Conservation (phyloP, 1,140 invertebrate genomes). For the Chironomus striatipennis region DNA sequence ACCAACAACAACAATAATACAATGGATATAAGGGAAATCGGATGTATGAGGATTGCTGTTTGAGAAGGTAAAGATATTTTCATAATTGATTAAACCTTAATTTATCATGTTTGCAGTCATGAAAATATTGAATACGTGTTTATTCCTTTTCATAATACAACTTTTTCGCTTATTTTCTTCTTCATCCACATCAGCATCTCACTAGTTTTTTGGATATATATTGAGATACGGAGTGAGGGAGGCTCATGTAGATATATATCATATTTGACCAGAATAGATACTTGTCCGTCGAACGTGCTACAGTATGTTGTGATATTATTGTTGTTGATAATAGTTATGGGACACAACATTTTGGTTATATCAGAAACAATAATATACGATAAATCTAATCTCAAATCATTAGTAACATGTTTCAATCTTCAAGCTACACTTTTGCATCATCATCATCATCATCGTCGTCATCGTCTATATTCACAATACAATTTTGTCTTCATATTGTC, state of each 20-base stretch:
- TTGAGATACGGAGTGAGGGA: too few relatives aligned
- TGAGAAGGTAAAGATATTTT: conserved; percentile 9
- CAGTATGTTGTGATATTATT: neutral
- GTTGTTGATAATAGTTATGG: neutral
- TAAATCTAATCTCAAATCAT: conserved; percentile 17
- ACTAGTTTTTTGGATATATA: too few relatives aligned
- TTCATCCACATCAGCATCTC: neutral
- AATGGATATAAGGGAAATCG: neutral
- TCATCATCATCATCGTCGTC: neutral
- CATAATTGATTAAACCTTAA: conserved; percentile 23
- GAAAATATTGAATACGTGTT: conserved; percentile 22
- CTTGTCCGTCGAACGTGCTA: conserved; percentile 5
- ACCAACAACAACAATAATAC: neutral
- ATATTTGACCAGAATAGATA: conserved; percentile 6
- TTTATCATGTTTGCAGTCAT: conserved; percentile 21
- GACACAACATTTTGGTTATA: neutral
- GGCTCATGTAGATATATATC: neutral
- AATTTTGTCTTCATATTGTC: too few relatives aligned
- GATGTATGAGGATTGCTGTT: neutral
- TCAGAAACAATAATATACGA: conserved; percentile 15
- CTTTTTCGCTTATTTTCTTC: neutral
- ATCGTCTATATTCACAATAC: too few relatives aligned
- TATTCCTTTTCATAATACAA: conserved; percentile 12
- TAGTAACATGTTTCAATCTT: conserved; percentile 24
- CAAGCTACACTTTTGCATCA: neutral